phyloP scores from a whole-genome alignment of 2,888 invertebrate genomes.

The Erebia ligea region DNA sequence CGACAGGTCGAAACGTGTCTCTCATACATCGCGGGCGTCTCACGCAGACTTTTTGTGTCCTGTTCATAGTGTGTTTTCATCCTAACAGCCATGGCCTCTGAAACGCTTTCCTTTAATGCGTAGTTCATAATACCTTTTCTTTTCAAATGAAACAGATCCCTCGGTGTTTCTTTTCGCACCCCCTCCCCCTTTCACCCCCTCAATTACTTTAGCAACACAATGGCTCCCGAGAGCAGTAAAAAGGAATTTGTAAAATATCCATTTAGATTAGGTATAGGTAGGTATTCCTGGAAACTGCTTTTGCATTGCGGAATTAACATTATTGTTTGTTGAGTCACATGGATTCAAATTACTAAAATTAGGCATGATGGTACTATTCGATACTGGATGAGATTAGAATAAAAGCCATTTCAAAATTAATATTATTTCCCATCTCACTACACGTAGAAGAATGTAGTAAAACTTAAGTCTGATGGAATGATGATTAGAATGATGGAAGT shows the following conservation, averaged over 20 bases:
- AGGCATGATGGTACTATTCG: too few species aligned
- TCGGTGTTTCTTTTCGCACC: constrained; percentile 4
- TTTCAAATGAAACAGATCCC: neutral
- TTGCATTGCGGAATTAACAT: neutral
- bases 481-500: too few species aligned
- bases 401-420: too few species aligned
- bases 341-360: too few species aligned
- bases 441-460: too few species aligned
- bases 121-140: constrained; percentile 7
- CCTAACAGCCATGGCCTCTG: neutral
- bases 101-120: constrained; percentile 13
- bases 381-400: too few species aligned
- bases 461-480: too few species aligned
- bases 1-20: too few species aligned
- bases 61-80: neutral
- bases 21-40: neutral
- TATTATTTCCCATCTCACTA: too few species aligned
- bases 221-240: constrained; percentile 8
- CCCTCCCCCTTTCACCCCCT: neutral
- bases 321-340: neutral
- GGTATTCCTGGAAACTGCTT: neutral
- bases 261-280: constrained; percentile 9
- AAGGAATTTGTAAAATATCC: constrained; percentile 12
- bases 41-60: neutral
- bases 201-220: constrained; percentile 21